These are phyloP conservation scores for Leptinotarsa texana DNA, from an alignment of 1,140 invertebrate species.

Conservation along the genomic window DNA sequence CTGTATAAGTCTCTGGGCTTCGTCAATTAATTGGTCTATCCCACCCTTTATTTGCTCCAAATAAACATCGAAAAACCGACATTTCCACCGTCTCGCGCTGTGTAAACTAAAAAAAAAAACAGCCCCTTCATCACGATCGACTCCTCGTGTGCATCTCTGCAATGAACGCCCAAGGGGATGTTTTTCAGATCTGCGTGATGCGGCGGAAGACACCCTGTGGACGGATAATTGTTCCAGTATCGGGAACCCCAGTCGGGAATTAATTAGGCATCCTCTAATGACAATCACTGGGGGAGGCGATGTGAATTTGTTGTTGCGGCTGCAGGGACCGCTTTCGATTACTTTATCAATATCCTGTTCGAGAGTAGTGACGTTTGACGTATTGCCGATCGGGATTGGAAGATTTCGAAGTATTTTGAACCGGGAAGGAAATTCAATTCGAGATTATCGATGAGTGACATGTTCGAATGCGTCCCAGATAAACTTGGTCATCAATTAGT, in stretches of 20 bases:
- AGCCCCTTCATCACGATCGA: neutral
- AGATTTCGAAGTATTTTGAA: too few species aligned
- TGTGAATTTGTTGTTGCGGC: neutral
- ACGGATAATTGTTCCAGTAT: slow-evolving; percentile 2
- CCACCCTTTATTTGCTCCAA: too few species aligned
- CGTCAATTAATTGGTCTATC: too few species aligned
- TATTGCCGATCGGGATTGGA: too few species aligned
- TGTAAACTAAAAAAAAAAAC: neutral
- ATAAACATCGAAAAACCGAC: too few species aligned
- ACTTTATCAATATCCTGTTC: neutral
- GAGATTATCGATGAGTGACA: too few species aligned
- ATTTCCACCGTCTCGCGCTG: too few species aligned
- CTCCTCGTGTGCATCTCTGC: neutral
- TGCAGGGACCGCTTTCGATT: neutral
- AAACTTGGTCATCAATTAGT: too few species aligned
- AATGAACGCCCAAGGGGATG: neutral
- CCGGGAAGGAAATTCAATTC: too few species aligned
- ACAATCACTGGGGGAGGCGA: neutral
- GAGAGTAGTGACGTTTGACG: neutral
- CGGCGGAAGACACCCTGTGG: neutral
- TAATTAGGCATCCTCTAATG: neutral
- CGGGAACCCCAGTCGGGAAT: neutral
- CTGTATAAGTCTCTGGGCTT: too few species aligned
- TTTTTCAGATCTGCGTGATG: slow-evolving; percentile 5
- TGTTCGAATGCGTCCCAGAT: too few species aligned